Percentiles rank a stretch among this genome's conserved stretches.
Conservation (phyloP, 2,113 vertebrate genomes). For the Phaethon lepturus region DNA sequence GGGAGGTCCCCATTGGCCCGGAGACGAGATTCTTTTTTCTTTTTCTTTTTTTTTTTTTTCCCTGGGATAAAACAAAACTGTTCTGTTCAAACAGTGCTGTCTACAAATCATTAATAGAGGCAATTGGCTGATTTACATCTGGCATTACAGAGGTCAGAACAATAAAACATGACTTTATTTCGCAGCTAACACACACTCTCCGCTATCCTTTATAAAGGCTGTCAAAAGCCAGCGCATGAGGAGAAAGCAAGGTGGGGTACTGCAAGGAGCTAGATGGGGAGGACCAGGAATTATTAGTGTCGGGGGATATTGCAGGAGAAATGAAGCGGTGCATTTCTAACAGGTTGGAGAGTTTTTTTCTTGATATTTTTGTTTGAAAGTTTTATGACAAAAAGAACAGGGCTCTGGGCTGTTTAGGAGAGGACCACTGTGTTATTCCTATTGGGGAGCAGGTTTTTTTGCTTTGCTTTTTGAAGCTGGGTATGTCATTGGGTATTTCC, state of each 20-base stretch:
- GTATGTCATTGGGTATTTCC: background rate
- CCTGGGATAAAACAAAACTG: background rate
- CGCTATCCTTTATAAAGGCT: slow-evolving; percentile 28
- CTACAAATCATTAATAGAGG: slow-evolving; percentile 56
- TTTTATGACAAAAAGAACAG: background rate
- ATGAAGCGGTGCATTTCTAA: background rate
- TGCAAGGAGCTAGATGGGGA: background rate
- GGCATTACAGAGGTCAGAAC: slow-evolving; percentile 21
- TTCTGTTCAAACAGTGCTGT: background rate
- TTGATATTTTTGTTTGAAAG: background rate
- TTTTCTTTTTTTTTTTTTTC: background rate
- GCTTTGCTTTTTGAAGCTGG: background rate
- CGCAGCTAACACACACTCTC: background rate
- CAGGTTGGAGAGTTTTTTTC: background rate
- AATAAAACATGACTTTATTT: slow-evolving; percentile 54
- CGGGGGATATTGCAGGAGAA: background rate
- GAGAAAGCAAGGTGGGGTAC: background rate
- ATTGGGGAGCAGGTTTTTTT: background rate
- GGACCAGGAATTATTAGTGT: background rate
- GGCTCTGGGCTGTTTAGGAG: background rate
- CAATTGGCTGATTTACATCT: slow-evolving; percentile 51
- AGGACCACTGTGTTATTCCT: background rate
- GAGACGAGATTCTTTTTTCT: background rate
- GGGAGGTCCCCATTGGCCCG: no score
- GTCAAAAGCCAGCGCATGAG: background rate